Evolutionary conservation across 2,113 vertebrate species (phyloP).

Genomic region (Otolemur garnettii): DNA sequence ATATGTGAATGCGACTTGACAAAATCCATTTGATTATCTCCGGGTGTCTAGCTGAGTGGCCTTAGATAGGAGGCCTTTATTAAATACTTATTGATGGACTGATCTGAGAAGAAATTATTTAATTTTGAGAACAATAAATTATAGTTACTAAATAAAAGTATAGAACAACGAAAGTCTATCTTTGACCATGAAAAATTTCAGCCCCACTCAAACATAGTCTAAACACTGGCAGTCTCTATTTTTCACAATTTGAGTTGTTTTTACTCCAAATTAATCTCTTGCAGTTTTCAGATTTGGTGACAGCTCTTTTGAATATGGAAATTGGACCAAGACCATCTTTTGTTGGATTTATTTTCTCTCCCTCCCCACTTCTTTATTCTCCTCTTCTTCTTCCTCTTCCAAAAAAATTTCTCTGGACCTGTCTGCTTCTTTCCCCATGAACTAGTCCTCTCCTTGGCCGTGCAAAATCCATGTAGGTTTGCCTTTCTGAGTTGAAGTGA

Average conservation of each 20-base stretch:
- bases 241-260: slow-evolving; percentile 76
- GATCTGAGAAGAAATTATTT: background rate
- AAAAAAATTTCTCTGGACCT: background rate
- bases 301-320: background rate
- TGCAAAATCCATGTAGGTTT: background rate
- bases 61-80: background rate
- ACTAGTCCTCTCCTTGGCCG: slow-evolving; percentile 30
- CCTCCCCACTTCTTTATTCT: background rate
- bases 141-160: background rate
- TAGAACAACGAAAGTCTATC: background rate
- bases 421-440: slow-evolving; percentile 5
- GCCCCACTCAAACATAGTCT: slow-evolving; percentile 49
- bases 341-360: background rate
- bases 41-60: background rate
- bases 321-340: background rate
- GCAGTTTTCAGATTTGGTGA: slow-evolving; percentile 80
- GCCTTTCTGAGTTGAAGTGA: slow-evolving; percentile 20
- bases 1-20: background rate
- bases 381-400: background rate
- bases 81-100: background rate
- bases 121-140: background rate
- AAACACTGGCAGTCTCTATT: slow-evolving; percentile 72
- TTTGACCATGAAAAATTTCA: slow-evolving; percentile 53
- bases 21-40: background rate
- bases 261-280: slow-evolving; percentile 72